phyloP scores from a whole-genome alignment of 2,113 vertebrate species.

The Athene cunicularia region DNA sequence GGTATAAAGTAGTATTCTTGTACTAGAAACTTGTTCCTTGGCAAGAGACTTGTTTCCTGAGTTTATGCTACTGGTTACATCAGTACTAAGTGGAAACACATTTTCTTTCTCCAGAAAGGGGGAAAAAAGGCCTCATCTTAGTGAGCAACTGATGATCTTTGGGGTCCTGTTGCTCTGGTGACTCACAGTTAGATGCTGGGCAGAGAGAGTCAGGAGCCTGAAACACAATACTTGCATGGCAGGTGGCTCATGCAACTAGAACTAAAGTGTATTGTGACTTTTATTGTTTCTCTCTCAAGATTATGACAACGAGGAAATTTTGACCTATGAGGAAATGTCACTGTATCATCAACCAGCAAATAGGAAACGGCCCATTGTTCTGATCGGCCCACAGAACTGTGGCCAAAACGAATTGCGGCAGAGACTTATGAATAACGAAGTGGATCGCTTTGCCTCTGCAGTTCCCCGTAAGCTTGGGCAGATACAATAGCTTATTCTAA shows the following conservation, averaged over 20 bases:
- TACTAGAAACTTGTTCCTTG: background rate
- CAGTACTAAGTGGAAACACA: background rate
- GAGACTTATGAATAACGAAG: conserved; percentile 86
- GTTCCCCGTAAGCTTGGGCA: conserved; percentile 87
- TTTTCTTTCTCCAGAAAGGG: background rate
- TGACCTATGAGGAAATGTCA: conserved; percentile 97
- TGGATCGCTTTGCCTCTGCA: conserved; percentile 88
- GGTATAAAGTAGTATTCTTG: background rate
- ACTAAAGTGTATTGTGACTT: background rate
- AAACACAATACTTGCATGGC: background rate
- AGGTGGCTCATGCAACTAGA: background rate
- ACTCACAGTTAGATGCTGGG: background rate
- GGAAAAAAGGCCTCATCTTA: background rate
- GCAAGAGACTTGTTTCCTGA: background rate
- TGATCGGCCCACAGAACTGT: conserved; percentile 91
- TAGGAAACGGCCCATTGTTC: conserved; percentile 89
- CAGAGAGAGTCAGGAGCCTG: background rate
- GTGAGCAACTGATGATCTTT: background rate
- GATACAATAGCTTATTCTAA: fast-evolving
- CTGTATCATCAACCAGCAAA: conserved; percentile 94
- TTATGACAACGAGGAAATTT: conserved; percentile 91
- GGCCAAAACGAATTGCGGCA: conserved; percentile 91
- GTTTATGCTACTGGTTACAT: background rate
- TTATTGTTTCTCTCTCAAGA: conserved; percentile 73
- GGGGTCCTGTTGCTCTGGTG: background rate